Evolutionary conservation across 2,888 invertebrate species (phyloP).

Genomic region (Omphaloscelis lunosa): DNA sequence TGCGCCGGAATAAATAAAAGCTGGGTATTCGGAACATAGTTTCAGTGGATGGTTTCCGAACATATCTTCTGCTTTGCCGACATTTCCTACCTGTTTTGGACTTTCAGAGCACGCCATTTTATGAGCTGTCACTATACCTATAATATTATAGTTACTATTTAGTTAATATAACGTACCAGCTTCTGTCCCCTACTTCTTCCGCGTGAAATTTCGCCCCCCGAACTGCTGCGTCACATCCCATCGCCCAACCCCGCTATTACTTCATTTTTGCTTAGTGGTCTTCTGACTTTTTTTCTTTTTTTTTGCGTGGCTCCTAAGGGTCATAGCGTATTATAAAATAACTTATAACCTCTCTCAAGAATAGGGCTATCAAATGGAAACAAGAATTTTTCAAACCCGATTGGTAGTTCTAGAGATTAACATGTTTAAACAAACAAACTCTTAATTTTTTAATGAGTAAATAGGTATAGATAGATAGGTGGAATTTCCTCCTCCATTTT

Average conservation of each 20-base stretch:
- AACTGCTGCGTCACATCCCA: background rate
- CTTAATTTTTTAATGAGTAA: background rate
- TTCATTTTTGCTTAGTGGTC: background rate
- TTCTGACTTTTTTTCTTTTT: background rate
- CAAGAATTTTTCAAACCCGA: background rate
- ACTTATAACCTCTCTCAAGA: background rate
- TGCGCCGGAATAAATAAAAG: slow-evolving; percentile 54
- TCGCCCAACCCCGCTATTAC: background rate
- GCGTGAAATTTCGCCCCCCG: background rate
- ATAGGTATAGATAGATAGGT: background rate
- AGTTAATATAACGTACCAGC: background rate
- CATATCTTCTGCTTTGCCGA: slow-evolving; percentile 46
- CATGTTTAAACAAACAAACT: background rate
- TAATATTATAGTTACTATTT: slow-evolving; percentile 6
- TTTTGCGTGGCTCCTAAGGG: background rate
- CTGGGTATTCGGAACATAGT: slow-evolving; percentile 46
- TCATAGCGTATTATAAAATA: background rate
- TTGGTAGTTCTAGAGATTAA: background rate
- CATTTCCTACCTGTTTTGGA: slow-evolving; percentile 37
- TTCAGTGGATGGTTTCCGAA: slow-evolving; percentile 28
- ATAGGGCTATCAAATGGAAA: background rate
- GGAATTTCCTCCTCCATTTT: background rate
- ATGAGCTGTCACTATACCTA: background rate
- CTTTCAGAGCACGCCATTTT: slow-evolving; percentile 36
- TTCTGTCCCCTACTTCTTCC: background rate